Evolutionary conservation across 2,797 vertebrate species (phyloP), one percentile per base, ranked within the genome.

Genomic region (Rhinoraja longicauda): DNA sequence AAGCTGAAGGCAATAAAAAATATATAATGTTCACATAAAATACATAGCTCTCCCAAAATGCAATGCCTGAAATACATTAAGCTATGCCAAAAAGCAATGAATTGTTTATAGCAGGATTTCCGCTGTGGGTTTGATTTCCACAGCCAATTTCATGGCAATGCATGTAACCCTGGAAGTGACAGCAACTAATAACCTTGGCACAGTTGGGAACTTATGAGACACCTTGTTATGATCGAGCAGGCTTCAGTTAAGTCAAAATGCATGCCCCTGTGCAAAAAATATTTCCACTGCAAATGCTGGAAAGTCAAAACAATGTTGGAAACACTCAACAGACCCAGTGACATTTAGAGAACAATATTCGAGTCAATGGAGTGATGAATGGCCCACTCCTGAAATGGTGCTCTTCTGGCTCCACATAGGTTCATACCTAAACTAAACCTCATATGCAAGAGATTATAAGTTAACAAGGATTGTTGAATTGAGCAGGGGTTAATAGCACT

Each of bases 1-100:
- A 86, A 86, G 57, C 53, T 86, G 13, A 86, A 86, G 82, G 57
- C 57, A 7, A 64, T 59, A 86, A 32, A 86, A 86, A 29, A 86
- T 86, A 29, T 62, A 86, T 64, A 86, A 62, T 86, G 29, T 86
- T 57, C 57, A 64, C 13, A 62, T 62, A 86, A 82, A 86, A 59
- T 86, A 13, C 57, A n/a, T n/a, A 86, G 59, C 12, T 64, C 82
- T 86, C 6, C 13, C 26, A 86, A 62, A 32, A 62, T 57, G 82
- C 13, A 86, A 64, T 62, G 82, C 82, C 82, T 17, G 82, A 64
- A 57, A 29, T 86, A 64, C 57, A 62, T 86, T 62, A 64, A n/a
- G 13, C 29, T 57, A 13, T n/a, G 29, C 26, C 15, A 29, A n/a
- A 15, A 86, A 86, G 13, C 29, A 86, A 86, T 64, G 59, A n/a